These are phyloP conservation scores for Nannobrachium achirus DNA, from an alignment of 2,113 vertebrate species.

Conservation along the genomic window DNA sequence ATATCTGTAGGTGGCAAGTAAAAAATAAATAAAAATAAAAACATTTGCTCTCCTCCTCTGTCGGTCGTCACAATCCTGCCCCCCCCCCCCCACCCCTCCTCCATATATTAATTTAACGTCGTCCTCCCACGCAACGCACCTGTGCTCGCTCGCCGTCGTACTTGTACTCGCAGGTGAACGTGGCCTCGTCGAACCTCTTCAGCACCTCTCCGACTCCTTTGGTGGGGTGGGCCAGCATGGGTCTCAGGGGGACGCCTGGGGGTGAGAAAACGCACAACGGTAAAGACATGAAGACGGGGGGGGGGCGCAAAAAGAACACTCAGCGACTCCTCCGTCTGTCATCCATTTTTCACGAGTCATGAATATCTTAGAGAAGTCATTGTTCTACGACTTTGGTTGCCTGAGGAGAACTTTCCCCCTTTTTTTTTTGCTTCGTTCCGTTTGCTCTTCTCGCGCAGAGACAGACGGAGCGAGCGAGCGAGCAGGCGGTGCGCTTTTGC, in stretches of 20 bases:
- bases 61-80: conserved; percentile 20
- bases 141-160: conserved; percentile 92
- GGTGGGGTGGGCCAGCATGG: conserved; percentile 93
- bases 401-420: conserved; percentile 3
- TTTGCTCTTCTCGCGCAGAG: too few species aligned
- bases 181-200: conserved; percentile 88
- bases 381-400: neutral
- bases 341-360: conserved; percentile 25
- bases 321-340: neutral
- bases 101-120: too few species aligned
- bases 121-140: conserved; percentile 70
- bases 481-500: too few species aligned
- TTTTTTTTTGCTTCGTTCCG: neutral
- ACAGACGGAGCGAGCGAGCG: too few species aligned
- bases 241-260: conserved; percentile 86
- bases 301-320: neutral
- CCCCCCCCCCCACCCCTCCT: too few species aligned
- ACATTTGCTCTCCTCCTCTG: conserved; percentile 19
- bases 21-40: conserved; percentile 47
- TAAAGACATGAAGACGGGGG: neutral
- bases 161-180: conserved; percentile 94
- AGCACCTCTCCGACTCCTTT: conserved; percentile 88
- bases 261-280: conserved; percentile 2
- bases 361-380: conserved; percentile 7
- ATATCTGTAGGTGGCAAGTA: conserved; percentile 18